Percentiles rank a stretch among this genome's conserved stretches.
phyloP scores from a whole-genome alignment of 2,888 invertebrate genomes.

The Trichogramma dendrolimi region DNA sequence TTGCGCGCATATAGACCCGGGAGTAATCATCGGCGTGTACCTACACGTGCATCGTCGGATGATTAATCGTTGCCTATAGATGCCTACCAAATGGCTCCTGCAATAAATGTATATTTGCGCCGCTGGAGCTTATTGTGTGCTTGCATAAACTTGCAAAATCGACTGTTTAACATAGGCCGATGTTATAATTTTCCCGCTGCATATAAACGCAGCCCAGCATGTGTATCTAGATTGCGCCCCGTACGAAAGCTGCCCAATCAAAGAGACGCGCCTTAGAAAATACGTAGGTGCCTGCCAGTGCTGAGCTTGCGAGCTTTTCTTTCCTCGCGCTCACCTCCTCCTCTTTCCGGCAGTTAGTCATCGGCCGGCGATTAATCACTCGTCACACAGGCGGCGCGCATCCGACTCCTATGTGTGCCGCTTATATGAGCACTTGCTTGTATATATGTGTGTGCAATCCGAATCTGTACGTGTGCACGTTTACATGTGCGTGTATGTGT shows the following conservation, averaged over 20 bases:
- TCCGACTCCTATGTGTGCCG: constrained; percentile 17
- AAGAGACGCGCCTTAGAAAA: constrained; percentile 1
- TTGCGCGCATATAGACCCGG: too few species aligned
- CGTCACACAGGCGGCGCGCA: constrained; percentile 34
- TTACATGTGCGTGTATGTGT: constrained; percentile 16
- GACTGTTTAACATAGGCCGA: not conserved
- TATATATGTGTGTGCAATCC: too few species aligned
- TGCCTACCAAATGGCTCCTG: constrained; percentile 17
- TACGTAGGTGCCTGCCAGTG: not conserved
- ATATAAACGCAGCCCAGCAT: too few species aligned
- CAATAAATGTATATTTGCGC: not conserved
- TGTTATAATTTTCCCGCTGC: too few species aligned
- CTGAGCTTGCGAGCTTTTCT: constrained; percentile 29
- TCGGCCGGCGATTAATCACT: constrained; percentile 47
- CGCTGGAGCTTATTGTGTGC: not conserved
- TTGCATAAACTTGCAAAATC: not conserved
- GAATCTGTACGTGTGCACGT: too few species aligned
- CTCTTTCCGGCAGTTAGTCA: constrained; percentile 47
- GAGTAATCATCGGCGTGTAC: constrained; percentile 16
- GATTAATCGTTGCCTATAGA: constrained; percentile 46
- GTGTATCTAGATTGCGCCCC: too few species aligned
- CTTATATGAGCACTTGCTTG: constrained; percentile 32
- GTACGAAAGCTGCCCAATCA: not conserved
- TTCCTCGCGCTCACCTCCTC: constrained; percentile 35
- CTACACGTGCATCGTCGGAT: constrained; percentile 38